Evolutionary conservation across 2,797 vertebrate genomes (phyloP).

Genomic region (Periophthalmus magnuspinnatus): DNA sequence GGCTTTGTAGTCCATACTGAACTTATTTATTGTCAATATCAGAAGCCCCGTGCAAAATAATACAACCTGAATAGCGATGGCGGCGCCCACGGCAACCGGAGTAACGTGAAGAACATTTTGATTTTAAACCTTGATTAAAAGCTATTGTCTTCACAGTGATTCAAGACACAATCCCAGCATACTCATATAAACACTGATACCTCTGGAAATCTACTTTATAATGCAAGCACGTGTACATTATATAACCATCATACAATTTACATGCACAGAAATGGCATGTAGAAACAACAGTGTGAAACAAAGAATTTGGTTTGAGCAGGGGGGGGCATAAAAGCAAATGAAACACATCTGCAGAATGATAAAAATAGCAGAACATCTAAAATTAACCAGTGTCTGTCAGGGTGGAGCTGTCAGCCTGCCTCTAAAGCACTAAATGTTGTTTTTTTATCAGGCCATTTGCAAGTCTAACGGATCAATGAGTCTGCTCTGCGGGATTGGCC

Average conservation of each 20-base stretch:
- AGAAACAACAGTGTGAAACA: constrained; percentile 7
- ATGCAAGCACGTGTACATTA: background rate
- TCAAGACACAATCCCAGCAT: background rate
- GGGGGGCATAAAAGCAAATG: background rate
- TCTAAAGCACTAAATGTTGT: constrained; percentile 9
- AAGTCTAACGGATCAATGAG: constrained; percentile 36
- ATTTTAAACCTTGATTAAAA: background rate
- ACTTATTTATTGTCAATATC: too few relatives aligned
- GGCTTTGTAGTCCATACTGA: too few relatives aligned
- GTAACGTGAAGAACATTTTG: too few relatives aligned
- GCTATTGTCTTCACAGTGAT: background rate
- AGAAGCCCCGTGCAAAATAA: too few relatives aligned
- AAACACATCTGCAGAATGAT: constrained; percentile 16
- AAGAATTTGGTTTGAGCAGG: background rate
- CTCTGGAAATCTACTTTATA: background rate
- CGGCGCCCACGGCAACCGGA: too few relatives aligned
- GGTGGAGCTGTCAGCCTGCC: constrained; percentile 23
- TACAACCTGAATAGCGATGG: too few relatives aligned
- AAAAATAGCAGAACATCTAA: constrained; percentile 46
- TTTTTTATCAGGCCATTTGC: constrained; percentile 37
- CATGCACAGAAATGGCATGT: background rate
- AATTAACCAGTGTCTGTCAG: constrained; percentile 42
- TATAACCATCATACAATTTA: background rate
- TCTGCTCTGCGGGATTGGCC: constrained; percentile 12
- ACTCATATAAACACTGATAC: background rate